Evolutionary conservation across 2,113 vertebrate species (phyloP).

Genomic region (Naja naja): DNA sequence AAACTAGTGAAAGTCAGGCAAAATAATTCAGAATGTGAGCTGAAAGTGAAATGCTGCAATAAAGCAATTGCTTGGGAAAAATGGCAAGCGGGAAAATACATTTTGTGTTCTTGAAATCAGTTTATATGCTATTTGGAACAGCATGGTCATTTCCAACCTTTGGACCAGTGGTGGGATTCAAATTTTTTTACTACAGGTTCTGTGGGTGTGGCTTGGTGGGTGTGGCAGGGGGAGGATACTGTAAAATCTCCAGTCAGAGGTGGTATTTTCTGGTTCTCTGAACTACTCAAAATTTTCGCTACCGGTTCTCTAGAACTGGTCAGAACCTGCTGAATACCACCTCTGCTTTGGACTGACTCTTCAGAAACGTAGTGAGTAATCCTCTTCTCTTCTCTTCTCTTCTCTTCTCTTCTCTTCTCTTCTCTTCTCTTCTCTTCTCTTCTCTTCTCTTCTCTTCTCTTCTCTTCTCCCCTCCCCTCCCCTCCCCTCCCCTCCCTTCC

Average conservation of each 20-base stretch:
- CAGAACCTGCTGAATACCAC: no score
- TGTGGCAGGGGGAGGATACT: no score
- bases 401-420: not conserved
- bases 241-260: no score
- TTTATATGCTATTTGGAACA: not conserved
- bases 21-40: constrained; percentile 26
- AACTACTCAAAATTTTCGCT: no score
- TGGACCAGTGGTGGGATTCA: not conserved
- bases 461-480: no score
- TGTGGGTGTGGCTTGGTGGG: no score
- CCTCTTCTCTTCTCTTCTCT: not conserved
- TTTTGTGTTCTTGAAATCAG: not conserved
- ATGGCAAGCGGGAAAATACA: constrained; percentile 1
- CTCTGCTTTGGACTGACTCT: not conserved
- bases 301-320: no score
- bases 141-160: not conserved
- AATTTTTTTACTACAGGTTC: no score
- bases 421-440: no score
- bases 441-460: accelerated
- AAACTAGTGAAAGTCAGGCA: constrained; percentile 24
- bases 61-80: not conserved
- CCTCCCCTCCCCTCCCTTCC: not conserved
- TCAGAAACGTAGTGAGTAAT: not conserved
- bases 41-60: not conserved
- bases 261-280: no score